These are phyloP conservation scores for Nomia melanderi DNA, from an alignment of 1,140 invertebrate species.

Conservation along the genomic window DNA sequence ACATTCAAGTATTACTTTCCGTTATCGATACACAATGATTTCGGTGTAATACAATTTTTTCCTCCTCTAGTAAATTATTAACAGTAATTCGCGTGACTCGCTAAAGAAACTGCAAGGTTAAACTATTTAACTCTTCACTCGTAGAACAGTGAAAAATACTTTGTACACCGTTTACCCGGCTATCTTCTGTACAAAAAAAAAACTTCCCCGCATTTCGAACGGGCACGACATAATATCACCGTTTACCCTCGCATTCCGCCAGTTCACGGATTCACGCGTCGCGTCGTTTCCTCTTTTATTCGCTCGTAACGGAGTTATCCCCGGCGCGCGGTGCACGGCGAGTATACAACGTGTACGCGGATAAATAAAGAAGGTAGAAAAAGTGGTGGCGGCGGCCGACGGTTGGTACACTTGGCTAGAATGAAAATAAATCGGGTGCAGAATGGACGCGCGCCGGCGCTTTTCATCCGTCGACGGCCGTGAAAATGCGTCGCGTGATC, in stretches of 20 bases:
- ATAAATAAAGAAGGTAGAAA: slow-evolving; percentile 35
- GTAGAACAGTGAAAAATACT: no score
- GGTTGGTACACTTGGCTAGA: slow-evolving; percentile 30
- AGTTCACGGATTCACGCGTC: background rate
- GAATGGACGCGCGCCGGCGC: slow-evolving; percentile 1
- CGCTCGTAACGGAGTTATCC: slow-evolving; percentile 9
- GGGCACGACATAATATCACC: background rate
- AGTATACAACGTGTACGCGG: slow-evolving; percentile 23
- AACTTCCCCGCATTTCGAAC: background rate
- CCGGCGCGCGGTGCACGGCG: no score
- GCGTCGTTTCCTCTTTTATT: slow-evolving; percentile 42
- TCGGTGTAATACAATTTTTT: no score
- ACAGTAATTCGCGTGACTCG: no score
- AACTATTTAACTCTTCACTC: no score
- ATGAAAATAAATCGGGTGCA: slow-evolving; percentile 46
- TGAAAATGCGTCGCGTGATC: slow-evolving; percentile 35
- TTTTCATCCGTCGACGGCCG: slow-evolving; percentile 25
- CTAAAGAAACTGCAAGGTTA: no score
- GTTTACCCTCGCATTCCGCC: no score
- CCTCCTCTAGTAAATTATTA: no score
- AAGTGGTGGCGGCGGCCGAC: background rate
- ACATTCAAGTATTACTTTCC: no score
- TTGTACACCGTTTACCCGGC: no score
- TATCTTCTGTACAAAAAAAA: no score
- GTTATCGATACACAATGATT: no score